phyloP scores from a whole-genome alignment of 2,888 invertebrate genomes.

The Coelopa pilipes region DNA sequence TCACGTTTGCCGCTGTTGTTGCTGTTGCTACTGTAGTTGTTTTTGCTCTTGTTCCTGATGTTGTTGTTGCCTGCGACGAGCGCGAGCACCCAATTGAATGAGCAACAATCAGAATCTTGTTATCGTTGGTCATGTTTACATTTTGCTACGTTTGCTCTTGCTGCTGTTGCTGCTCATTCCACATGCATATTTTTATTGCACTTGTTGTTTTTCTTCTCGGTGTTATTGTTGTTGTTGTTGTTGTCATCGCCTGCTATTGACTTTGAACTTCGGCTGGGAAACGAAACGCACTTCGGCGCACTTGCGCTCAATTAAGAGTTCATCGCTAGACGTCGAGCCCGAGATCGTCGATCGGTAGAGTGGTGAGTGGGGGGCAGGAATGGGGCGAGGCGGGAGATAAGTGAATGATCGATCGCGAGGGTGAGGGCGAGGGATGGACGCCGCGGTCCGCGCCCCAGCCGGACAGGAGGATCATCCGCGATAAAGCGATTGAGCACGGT shows the following conservation, averaged over 20 bases:
- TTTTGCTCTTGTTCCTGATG: constrained; percentile 3
- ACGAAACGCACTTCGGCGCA: constrained; percentile 35
- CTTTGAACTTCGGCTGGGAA: constrained; percentile 43
- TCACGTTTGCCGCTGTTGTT: not conserved
- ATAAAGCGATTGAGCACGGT: no score
- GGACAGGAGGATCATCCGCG: no score
- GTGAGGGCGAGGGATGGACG: no score
- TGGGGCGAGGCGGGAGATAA: no score
- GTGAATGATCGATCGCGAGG: no score
- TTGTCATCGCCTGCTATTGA: constrained; percentile 42
- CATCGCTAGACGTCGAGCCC: not conserved
- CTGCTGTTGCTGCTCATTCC: not conserved
- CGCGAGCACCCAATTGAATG: not conserved
- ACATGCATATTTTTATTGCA: constrained; percentile 23
- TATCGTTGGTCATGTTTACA: constrained; percentile 37
- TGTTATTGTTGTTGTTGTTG: constrained; percentile 19
- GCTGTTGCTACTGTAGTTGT: not conserved
- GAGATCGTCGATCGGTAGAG: no score
- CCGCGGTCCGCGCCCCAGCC: no score
- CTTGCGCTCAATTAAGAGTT: constrained; percentile 21
- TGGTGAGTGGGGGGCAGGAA: no score
- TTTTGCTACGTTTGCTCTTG: no score
- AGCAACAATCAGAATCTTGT: constrained; percentile 34
- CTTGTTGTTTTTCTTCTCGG: constrained; percentile 24
- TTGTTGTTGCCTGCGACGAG: not conserved